Evolutionary conservation across 2,797 vertebrate species (phyloP).

Genomic region (Tamandua tetradactyla): DNA sequence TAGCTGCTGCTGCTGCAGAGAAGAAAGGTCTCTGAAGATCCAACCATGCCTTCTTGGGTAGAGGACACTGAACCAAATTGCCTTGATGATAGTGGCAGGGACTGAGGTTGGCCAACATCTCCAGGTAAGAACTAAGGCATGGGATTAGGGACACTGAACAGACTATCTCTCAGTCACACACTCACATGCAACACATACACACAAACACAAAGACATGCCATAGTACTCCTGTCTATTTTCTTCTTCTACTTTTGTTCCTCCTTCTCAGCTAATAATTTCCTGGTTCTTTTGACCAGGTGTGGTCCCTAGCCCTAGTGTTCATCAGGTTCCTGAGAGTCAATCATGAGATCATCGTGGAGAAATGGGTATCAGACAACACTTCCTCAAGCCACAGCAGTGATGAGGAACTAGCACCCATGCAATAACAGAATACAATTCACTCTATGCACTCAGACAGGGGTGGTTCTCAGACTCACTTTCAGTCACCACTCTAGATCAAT

Average conservation of each 20-base stretch:
- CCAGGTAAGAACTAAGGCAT: conserved; percentile 29
- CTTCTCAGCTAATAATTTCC: not conserved
- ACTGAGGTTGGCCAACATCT: not conserved
- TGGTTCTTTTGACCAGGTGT: not conserved
- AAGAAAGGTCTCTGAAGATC: not conserved
- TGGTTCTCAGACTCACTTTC: not conserved
- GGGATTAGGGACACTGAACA: not conserved
- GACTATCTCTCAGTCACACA: not conserved
- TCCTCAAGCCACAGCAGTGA: not conserved
- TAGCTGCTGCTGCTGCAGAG: not conserved
- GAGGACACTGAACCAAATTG: not conserved
- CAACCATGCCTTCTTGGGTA: not conserved
- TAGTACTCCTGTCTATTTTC: not conserved
- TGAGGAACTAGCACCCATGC: not conserved
- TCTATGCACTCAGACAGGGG: not conserved
- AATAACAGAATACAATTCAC: not conserved
- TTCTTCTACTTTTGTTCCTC: not conserved
- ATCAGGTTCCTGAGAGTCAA: not conserved
- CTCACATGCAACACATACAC: not conserved
- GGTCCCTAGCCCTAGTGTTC: not conserved
- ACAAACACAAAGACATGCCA: rapidly evolving
- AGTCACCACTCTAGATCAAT: not conserved
- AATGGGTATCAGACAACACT: not conserved
- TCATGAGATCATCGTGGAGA: not conserved
- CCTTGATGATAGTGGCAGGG: not conserved